Base-by-base conservation (phyloP, 2,113 vertebrate genomes). In the Notothenia coriiceps region DNA sequence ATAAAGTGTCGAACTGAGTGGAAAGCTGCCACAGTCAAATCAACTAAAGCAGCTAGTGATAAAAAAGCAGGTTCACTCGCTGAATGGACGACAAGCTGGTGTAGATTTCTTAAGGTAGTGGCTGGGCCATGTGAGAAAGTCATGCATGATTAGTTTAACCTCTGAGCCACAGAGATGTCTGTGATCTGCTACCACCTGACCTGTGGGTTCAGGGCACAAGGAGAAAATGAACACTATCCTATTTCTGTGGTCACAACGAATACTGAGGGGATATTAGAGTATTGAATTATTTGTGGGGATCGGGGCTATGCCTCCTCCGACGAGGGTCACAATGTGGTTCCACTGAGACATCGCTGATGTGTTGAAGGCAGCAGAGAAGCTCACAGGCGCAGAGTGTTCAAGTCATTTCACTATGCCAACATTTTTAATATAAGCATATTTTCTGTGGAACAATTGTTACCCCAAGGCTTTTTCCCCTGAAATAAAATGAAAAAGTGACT, bases 81-180 rank as follows among this genome's bases (percentile, higher is more conserved):
- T 20, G 79, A 72, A 40, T 74, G 60, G 22, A 77, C 66, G 82
- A 87, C 68, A 77, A 77, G 73, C 84, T 78, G 82, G 84, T 87
- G 82, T 88, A 74, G 74, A 89, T 90, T 92, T 88, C 82, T 57
- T 50, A 80, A 76, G 80, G 79, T 47, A 75, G 22, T 64, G 68
- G 33, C 46, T 10, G 69, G 86, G 80, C 85, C 82, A 72, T 84
- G 84, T 77, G 88, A 81, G 87, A 88, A 83, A 90, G 92, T 88
- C 90, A 82, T 71, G 87, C 86, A 80, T 90, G 90, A 94, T 95
- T 94, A 93, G 88, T 91, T 93, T 91, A 90, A 92, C 92, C 93
- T 84, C 87, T 57, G 82, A 90, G 90, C 89, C 87, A 86, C 79
- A 56, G 80, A 68, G 75, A 76, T 80, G 90, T 63, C 87, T 94